Percentiles rank a stretch among this genome's conserved stretches.
Evolutionary conservation across 2,888 invertebrate species (phyloP).

Genomic region (Flexamia atlantica): DNA sequence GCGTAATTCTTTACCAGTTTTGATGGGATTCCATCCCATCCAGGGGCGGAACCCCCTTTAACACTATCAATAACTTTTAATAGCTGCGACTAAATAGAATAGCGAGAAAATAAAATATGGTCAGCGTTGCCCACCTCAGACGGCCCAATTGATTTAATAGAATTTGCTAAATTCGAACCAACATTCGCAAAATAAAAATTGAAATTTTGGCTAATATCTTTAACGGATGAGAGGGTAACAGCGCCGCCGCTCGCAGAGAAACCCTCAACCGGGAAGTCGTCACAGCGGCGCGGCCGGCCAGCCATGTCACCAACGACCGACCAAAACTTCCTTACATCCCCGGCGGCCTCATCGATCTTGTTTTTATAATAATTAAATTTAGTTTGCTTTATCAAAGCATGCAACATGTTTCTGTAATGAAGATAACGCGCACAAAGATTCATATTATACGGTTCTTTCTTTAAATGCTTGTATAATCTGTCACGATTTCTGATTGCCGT

Average conservation of each 20-base stretch:
- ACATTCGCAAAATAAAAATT: background rate
- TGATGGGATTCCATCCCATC: too few species aligned
- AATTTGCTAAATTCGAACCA: background rate
- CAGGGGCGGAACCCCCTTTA: too few species aligned
- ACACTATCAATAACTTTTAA: too few species aligned
- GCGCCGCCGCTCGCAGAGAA: background rate
- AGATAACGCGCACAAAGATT: background rate
- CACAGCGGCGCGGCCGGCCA: background rate
- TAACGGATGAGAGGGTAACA: background rate
- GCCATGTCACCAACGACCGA: background rate
- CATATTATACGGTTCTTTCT: slow-evolving; percentile 11
- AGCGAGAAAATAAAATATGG: too few species aligned
- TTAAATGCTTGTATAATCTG: background rate
- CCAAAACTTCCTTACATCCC: background rate
- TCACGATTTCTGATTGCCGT: slow-evolving; percentile 23
- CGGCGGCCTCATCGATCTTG: slow-evolving; percentile 7
- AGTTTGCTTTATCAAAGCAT: slow-evolving; percentile 20
- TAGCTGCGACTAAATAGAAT: too few species aligned
- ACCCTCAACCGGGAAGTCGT: background rate
- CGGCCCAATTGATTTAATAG: background rate
- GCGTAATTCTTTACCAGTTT: too few species aligned
- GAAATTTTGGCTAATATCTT: background rate
- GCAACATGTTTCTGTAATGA: slow-evolving; percentile 25
- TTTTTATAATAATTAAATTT: slow-evolving; percentile 36
- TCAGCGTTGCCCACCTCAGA: background rate